Evolutionary conservation across 64 coral and sea anemone genomes (phyloP).

Genomic region (Pocillopora damicornis): DNA sequence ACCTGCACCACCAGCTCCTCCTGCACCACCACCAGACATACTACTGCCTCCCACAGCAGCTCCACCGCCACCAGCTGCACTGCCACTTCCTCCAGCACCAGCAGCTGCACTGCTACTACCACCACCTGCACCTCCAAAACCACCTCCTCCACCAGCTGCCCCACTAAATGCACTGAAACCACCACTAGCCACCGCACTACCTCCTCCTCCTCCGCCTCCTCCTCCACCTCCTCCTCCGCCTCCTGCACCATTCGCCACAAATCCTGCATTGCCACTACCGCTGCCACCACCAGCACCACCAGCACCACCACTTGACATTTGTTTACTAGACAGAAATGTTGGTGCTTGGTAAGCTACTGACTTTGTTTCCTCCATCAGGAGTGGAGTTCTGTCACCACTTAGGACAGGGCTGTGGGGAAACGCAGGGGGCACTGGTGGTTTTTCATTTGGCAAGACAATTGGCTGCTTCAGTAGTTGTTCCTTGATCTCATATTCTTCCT

Average conservation of each 20-base stretch:
- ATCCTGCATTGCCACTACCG: slow-evolving; percentile 29
- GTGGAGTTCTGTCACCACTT: slow-evolving; percentile 67
- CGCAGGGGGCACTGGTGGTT: slow-evolving; percentile 73
- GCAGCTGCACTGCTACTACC: background rate
- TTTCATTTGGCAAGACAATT: slow-evolving; percentile 78
- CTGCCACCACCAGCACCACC: background rate
- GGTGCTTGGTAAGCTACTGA: slow-evolving; percentile 65
- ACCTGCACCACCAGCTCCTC: background rate
- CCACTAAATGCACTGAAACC: background rate
- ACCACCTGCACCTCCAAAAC: slow-evolving; percentile 3
- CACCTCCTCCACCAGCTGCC: slow-evolving; percentile 12
- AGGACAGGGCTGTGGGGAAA: slow-evolving; percentile 70
- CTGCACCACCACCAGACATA: background rate
- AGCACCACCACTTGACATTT: slow-evolving; percentile 55
- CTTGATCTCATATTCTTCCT: slow-evolving; percentile 89
- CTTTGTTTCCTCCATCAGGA: slow-evolving; percentile 54
- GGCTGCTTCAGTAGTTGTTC: slow-evolving; percentile 86
- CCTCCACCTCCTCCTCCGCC: slow-evolving; percentile 26
- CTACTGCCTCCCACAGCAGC: slow-evolving; percentile 1
- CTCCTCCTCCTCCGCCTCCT: slow-evolving; percentile 16
- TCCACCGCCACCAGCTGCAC: slow-evolving; percentile 6
- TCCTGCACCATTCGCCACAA: background rate
- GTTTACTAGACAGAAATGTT: slow-evolving; percentile 51
- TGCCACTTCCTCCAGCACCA: background rate
- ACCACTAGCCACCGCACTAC: slow-evolving; percentile 5